Percentiles rank a stretch among this genome's conserved stretches.
Evolutionary conservation across 2,888 invertebrate species (phyloP).

Genomic region (Lamellibrachia satsuma): DNA sequence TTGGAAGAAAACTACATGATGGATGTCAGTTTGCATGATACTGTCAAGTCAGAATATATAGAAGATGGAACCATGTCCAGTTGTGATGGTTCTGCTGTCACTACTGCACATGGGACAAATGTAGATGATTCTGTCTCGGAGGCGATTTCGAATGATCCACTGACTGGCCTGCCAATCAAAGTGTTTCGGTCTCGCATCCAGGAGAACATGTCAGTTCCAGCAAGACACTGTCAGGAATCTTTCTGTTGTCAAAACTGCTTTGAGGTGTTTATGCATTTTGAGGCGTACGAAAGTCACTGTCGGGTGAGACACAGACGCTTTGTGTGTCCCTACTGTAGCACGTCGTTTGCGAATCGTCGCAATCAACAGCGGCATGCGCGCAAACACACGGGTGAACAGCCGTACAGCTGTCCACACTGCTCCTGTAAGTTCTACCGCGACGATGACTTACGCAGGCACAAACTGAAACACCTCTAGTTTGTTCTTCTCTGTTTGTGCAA

Average conservation of each 20-base stretch:
- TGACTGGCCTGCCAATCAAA: neutral
- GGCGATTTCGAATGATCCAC: neutral
- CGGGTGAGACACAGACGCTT: neutral
- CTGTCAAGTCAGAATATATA: too few relatives aligned
- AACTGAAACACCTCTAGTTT: slow-evolving; percentile 18
- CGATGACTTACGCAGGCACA: slow-evolving; percentile 22
- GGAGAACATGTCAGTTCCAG: neutral
- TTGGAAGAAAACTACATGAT: neutral
- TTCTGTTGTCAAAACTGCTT: slow-evolving; percentile 24
- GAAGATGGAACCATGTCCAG: neutral
- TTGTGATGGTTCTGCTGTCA: neutral
- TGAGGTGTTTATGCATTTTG: neutral
- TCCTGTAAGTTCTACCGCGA: slow-evolving; percentile 19
- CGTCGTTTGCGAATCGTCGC: slow-evolving; percentile 20
- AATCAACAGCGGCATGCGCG: slow-evolving; percentile 19
- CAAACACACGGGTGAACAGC: slow-evolving; percentile 18
- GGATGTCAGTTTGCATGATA: neutral
- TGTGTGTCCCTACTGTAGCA: slow-evolving; percentile 20
- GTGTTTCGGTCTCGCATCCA: neutral
- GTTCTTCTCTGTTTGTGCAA: too few relatives aligned
- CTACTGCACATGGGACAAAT: neutral
- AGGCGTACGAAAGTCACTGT: slow-evolving; percentile 19
- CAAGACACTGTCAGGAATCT: neutral
- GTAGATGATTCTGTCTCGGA: neutral
- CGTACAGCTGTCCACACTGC: slow-evolving; percentile 14